phyloP scores from a whole-genome alignment of 2,113 vertebrate species.

The Ochotona princeps region DNA sequence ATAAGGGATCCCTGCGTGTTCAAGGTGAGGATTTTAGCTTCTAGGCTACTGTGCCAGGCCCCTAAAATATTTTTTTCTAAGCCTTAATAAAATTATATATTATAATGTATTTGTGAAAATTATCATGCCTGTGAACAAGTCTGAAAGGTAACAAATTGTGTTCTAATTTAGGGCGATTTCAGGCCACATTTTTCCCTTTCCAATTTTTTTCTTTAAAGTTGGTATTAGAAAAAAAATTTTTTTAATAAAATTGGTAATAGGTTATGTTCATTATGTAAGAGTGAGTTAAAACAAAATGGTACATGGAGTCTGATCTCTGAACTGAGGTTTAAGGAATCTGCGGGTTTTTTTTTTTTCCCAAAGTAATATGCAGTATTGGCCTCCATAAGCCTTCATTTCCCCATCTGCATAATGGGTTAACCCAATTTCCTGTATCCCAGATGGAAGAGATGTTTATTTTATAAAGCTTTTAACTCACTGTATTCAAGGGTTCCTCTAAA shows the following conservation, averaged over 20 bases:
- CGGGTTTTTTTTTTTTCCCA: neutral
- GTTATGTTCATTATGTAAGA: constrained; percentile 40
- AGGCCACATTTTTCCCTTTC: neutral
- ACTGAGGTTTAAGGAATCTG: neutral
- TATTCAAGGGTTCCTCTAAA: constrained; percentile 15
- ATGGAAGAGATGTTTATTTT: constrained; percentile 65
- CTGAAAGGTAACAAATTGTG: neutral
- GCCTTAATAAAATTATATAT: neutral
- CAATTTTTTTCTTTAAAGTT: constrained; percentile 1
- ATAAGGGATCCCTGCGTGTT: too few relatives aligned
- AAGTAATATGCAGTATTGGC: neutral
- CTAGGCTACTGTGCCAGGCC: too few relatives aligned
- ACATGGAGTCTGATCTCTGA: neutral
- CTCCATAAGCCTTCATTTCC: constrained; percentile 38
- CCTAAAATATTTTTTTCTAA: too few relatives aligned
- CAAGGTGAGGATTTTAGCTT: too few relatives aligned
- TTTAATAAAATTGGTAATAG: neutral
- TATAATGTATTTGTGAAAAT: neutral
- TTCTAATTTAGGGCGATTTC: neutral
- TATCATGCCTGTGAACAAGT: neutral
- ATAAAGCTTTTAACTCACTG: constrained; percentile 49
- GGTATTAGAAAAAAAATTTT: neutral
- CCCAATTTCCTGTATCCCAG: neutral
- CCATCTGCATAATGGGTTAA: constrained; percentile 27
- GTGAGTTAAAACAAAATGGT: neutral